Evolutionary conservation across 2,113 vertebrate species (phyloP), one percentile per base, ranked within the genome.

Genomic region (Polyodon spathula): DNA sequence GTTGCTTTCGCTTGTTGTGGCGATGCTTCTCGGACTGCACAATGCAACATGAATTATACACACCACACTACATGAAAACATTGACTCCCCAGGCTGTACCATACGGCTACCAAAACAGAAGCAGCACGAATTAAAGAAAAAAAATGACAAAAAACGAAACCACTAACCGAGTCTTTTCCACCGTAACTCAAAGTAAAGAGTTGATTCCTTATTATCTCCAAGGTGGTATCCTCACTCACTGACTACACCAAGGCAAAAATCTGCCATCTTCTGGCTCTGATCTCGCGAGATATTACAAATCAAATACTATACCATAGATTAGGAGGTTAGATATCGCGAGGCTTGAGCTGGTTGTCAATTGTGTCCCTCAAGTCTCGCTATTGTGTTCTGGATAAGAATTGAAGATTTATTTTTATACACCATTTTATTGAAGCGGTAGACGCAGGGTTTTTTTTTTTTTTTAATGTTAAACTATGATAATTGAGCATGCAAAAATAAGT

Each of bases 221-320:
- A 52, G 40, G 53, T 54, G 54, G 50, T 58, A 58, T 59, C 63
- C 46, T 66, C 68, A 68, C 67, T 68, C 40, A 71, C 60, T 59
- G 27, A 27, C 27, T 27, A 27, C 27, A 27, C 41, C 46, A 65
- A 65, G 62, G 63, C 73, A 74, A 59, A 68, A 70, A 40, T 60
- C 75, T 27, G 64, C 71, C 72, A 71, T 67, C 77, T 86, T 86
- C 84, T 81, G 71, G 75, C 46, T 37, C 6, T 16, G 54, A 4
- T 81, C 76, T 86, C 88, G 88, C 88, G 86, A 86, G 73, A 87
- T 27, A 3, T 27, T 27, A 3, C 3, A 27, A 27, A 27, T 27
- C 27, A 27, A 27, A 27, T 27, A 27, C 27, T 27, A 3, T 27
- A 27, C 27, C 27, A 27, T 27, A 27, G 27, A 27, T 27, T 27